Evolutionary conservation across 2,113 vertebrate genomes (phyloP).

Genomic region (Sinocyclocheilus anshuiensis): DNA sequence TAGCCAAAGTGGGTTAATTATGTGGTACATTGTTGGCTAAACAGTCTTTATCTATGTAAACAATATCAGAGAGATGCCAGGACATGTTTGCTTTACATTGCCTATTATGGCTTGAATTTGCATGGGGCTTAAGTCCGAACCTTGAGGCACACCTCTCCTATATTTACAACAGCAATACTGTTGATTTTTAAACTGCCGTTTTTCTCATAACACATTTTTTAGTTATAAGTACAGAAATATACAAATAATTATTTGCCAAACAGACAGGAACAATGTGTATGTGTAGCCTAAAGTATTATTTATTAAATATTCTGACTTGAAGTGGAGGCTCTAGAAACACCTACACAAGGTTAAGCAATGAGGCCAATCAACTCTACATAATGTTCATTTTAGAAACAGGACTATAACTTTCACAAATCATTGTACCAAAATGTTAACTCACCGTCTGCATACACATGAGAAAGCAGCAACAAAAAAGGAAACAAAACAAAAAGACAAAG

Average conservation of each 20-base stretch:
- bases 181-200: neutral
- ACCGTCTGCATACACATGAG: slow-evolving; percentile 99
- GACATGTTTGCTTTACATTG: slow-evolving; percentile 18
- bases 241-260: neutral
- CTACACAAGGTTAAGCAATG: neutral
- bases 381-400: slow-evolving; percentile 73
- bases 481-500: slow-evolving; percentile 78
- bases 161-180: neutral
- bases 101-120: neutral
- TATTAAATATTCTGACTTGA: slow-evolving; percentile 37
- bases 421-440: slow-evolving; percentile 88
- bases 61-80: slow-evolving; percentile 5
- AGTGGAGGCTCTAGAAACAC: slow-evolving; percentile 2
- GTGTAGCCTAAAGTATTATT: neutral
- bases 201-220: neutral
- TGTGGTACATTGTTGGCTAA: slow-evolving; percentile 37
- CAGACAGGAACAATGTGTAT: neutral
- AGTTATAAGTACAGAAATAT: neutral
- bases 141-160: neutral
- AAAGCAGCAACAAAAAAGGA: slow-evolving; percentile 91
- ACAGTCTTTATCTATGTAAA: slow-evolving; percentile 16
- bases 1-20: slow-evolving; percentile 44
- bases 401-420: slow-evolving; percentile 86
- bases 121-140: neutral
- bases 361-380: neutral